Evolutionary conservation across 2,888 invertebrate species (phyloP), one percentile per base, ranked within the genome.

Genomic region (Tachina fera): DNA sequence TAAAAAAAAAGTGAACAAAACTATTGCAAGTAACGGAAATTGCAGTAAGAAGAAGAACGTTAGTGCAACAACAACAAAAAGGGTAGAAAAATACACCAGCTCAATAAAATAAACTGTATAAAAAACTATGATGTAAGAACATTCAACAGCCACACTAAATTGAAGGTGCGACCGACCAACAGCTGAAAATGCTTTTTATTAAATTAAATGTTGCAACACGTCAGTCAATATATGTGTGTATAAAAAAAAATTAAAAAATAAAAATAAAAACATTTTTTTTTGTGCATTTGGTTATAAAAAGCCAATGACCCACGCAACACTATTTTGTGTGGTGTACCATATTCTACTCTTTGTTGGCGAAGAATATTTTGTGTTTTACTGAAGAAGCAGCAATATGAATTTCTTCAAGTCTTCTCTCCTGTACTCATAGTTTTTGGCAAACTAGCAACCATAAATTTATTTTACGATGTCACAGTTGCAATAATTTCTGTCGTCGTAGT

Each of bases 221-320:
- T 82, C 85, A 78, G 78, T 85, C 68, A 60, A 56, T 1, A 5
- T 13, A 14, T 47, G 51, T 31, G 31, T 31, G 4, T 31, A 31
- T 31, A 31, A 3, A 31, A 31, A 47, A 31, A 60, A 56, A 61
- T n/a, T 10, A 51, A 53, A 56, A 45, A 51, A 31, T 61, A 41
- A 45, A 43, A 49, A 58, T 22, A n/a, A n/a, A n/a, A n/a, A n/a
- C n/a, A n/a, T 56, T 79, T 3, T 31, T 19, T 65, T 13, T 65
- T 58, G 11, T 47, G 58, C 16, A 41, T 43, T 80, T 67, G 49
- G 60, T 9, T 51, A 22, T 39, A 31, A 45, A 53, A 83, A 83
- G 86, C 79, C 86, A 86, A 83, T 86, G 86, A 86, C 86, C 86
- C 86, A 86, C 86, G 86, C 86, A 86, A 83, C 71, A 76, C 45